Percentiles rank a stretch among this genome's conserved stretches.
These are phyloP conservation scores for Ophioninae sp. DNA, from an alignment of 2,888 invertebrate species.

Conservation along the genomic window DNA sequence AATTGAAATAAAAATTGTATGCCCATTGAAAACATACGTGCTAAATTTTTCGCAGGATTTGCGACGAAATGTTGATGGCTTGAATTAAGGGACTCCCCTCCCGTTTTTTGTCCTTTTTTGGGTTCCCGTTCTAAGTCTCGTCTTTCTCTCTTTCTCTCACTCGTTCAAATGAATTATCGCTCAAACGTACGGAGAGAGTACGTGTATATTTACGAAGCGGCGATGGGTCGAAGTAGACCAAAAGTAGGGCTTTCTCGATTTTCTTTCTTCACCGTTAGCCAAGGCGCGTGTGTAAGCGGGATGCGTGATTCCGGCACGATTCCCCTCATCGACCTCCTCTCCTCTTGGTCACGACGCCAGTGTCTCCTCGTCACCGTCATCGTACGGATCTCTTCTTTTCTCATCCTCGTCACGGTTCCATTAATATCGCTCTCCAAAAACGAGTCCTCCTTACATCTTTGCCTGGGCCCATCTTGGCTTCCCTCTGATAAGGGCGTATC, in stretches of 20 bases:
- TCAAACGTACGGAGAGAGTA: background rate
- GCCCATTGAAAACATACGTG: background rate
- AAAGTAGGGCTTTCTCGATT: constrained; percentile 56
- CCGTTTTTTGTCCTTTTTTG: background rate
- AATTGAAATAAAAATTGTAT: background rate
- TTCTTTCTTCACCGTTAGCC: constrained; percentile 62
- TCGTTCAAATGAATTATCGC: background rate
- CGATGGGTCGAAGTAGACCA: constrained; percentile 48
- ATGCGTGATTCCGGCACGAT: constrained; percentile 77
- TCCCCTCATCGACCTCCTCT: constrained; percentile 47
- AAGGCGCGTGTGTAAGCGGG: constrained; percentile 64
- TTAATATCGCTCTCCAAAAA: constrained; percentile 70
- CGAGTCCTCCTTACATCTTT: constrained; percentile 30
- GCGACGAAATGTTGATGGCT: background rate
- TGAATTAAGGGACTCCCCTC: background rate
- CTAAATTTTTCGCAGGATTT: background rate
- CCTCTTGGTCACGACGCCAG: constrained; percentile 38
- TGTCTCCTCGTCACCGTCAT: constrained; percentile 43
- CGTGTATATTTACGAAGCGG: constrained; percentile 10
- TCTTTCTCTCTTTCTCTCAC: background rate
- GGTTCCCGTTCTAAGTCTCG: background rate
- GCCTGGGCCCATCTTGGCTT: constrained; percentile 12
- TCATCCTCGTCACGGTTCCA: constrained; percentile 76
- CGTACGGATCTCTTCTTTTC: constrained; percentile 36
- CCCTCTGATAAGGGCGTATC: background rate